Evolutionary conservation across 92 coral and sea anemone species (phyloP), one percentile per base, ranked within the genome.

Genomic region (Nematostella vectensis): DNA sequence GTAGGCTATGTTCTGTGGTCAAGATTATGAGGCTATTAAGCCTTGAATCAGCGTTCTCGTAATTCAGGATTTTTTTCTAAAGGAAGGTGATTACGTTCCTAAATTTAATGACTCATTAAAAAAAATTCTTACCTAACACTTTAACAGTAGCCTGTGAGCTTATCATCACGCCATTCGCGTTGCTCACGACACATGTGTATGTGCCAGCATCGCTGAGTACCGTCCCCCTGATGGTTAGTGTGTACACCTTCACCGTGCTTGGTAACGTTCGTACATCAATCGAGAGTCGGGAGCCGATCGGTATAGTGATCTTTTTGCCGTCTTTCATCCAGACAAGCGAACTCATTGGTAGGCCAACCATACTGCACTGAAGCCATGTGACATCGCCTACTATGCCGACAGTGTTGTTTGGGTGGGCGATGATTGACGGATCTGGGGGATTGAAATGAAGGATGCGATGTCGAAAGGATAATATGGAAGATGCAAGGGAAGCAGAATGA

Each of bases 381-480:
- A 53, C 61, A 2, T 53, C 50, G 2, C 89, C 89, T 23, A 50
- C 47, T 22, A 62, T 55, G 3, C 53, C 63, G 4, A 67, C 40
- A 21, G 63, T 48, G 58, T 74, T 63, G 23, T 47, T 54, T 1
- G 95, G 88, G 13, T 71, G 76, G 20, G 57, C 53, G 10, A 85
- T 67, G 28, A 89, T 43, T 23, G 95, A 60, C 3, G 97, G 97
- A 58, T 89, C 97, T 89, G 50, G 15, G 26, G 56, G 2, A 15
- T 49, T 11, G 0, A 8, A 2, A 44, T 17, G 18, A 47, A 37
- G 3, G 50, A n/a, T n/a, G n/a, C 8, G 22, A 11, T 22, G 26
- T 22, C 27, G 54, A 48, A 15, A 48, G 20, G 26, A n/a, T 48
- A 48, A 11, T 15, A 21, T 48, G 20, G 20, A 48, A 22, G 11